Evolutionary conservation across 2,113 vertebrate species (phyloP).

Genomic region (Hippolais icterina): DNA sequence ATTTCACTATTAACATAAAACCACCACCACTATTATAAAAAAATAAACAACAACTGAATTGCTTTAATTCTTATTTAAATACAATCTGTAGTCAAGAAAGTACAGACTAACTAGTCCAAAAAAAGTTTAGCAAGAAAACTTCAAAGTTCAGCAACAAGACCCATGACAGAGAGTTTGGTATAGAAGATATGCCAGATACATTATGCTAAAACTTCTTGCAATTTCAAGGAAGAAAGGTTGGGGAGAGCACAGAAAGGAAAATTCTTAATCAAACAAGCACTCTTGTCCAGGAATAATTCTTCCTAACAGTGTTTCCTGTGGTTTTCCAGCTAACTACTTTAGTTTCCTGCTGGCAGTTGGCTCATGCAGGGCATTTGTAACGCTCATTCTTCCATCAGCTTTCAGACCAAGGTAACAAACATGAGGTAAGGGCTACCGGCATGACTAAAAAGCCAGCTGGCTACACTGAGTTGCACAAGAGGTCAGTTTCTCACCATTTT

Average conservation of each 20-base stretch:
- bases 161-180: not conserved
- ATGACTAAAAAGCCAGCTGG: constrained; percentile 1
- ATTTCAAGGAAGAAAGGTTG: not conserved
- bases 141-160: not conserved
- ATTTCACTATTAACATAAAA: not conserved
- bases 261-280: constrained; percentile 6
- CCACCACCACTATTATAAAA: not conserved
- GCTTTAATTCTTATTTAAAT: not conserved
- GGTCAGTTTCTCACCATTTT: not conserved
- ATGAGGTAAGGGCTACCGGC: not conserved
- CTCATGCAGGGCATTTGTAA: constrained; percentile 16
- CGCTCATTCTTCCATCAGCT: constrained; percentile 12
- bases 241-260: not conserved
- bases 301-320: constrained; percentile 68
- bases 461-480: not conserved
- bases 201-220: not conserved
- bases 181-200: not conserved
- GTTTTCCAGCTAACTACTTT: constrained; percentile 58
- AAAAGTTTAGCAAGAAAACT: constrained; percentile 45
- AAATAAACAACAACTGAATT: not conserved
- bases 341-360: constrained; percentile 39
- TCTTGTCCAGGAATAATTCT: constrained; percentile 71
- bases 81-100: not conserved
- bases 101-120: not conserved
- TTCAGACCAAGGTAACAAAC: not conserved